These are phyloP conservation scores for Melipona quadrifasciata DNA, from an alignment of 1,140 invertebrate species.

Conservation along the genomic window DNA sequence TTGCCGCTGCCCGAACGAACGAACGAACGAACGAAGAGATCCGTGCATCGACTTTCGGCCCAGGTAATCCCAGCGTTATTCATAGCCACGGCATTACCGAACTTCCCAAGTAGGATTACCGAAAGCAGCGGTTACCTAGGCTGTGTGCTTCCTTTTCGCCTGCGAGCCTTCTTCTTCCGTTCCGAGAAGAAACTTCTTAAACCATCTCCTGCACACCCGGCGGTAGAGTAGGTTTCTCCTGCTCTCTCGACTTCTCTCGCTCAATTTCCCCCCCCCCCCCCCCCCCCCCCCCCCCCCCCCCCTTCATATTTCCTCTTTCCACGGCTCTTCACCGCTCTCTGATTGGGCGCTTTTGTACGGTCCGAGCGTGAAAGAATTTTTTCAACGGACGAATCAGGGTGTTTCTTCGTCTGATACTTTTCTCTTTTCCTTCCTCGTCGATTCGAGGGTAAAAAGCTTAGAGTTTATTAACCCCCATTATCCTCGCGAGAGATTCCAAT, in stretches of 20 bases:
- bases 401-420: neutral
- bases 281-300: no score
- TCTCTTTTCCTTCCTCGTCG: no score
- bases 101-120: constrained; percentile 68
- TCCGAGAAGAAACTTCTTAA: constrained; percentile 65
- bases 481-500: no score
- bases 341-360: neutral
- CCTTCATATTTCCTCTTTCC: neutral
- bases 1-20: constrained; percentile 26
- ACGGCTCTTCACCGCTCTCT: neutral
- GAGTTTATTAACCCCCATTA: neutral
- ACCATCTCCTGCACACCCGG: constrained; percentile 27
- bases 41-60: constrained; percentile 56
- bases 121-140: constrained; percentile 49
- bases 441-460: neutral
- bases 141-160: constrained; percentile 5
- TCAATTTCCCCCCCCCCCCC: neutral
- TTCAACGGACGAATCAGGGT: no score
- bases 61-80: constrained; percentile 67
- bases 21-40: constrained; percentile 36
- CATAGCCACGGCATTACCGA: constrained; percentile 63
- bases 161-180: constrained; percentile 23
- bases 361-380: neutral
- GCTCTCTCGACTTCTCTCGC: neutral
- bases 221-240: neutral